These are phyloP conservation scores for Cettia cetti DNA, from an alignment of 2,113 vertebrate species.

Conservation along the genomic window DNA sequence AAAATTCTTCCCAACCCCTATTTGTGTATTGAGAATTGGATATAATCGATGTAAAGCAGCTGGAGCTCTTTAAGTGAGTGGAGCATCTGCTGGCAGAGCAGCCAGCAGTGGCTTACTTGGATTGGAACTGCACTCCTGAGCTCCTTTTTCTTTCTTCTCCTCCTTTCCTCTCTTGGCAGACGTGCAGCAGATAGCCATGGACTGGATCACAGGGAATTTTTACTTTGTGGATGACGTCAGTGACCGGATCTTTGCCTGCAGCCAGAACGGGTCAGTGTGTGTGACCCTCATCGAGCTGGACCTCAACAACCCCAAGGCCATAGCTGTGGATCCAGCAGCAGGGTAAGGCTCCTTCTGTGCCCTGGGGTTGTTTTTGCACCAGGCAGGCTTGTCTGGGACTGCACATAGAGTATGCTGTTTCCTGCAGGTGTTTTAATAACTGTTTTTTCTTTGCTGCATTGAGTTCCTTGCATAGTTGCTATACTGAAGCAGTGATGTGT, in stretches of 20 bases:
- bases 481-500: accelerated
- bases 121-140: neutral
- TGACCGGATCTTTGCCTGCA: slow-evolving; percentile 89
- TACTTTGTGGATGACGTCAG: slow-evolving; percentile 90
- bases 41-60: neutral
- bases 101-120: neutral
- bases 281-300: slow-evolving; percentile 90
- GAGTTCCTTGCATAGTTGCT: neutral
- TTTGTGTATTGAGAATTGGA: neutral
- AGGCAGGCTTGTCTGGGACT: neutral
- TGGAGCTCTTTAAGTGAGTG: neutral
- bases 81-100: neutral
- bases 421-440: neutral
- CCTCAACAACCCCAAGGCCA: slow-evolving; percentile 88
- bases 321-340: slow-evolving; percentile 89
- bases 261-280: slow-evolving; percentile 82
- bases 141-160: neutral
- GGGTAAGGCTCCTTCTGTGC: slow-evolving; percentile 79
- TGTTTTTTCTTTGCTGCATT: neutral
- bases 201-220: slow-evolving; percentile 94
- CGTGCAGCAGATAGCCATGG: slow-evolving; percentile 89
- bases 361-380: neutral
- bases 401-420: neutral
- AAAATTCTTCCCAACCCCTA: neutral
- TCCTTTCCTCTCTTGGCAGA: slow-evolving; percentile 69